Conservation (phyloP, 2,113 vertebrate genomes). For the Geothlypis trichas region DNA sequence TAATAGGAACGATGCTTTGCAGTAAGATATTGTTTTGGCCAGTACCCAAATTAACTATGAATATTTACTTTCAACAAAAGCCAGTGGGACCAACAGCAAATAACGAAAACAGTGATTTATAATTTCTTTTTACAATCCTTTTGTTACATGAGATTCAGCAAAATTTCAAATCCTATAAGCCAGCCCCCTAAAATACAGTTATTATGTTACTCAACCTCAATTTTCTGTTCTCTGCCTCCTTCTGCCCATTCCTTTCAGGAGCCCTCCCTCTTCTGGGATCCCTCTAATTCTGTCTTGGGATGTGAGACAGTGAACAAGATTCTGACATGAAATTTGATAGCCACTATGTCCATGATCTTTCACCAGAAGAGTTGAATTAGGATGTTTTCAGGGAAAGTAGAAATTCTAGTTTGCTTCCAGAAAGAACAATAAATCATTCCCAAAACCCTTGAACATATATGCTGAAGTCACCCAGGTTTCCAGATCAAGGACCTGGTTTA, state of each 20-base stretch:
- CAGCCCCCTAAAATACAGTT: not conserved
- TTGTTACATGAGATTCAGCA: not conserved
- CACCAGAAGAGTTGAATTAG: not conserved
- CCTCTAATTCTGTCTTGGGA: not conserved
- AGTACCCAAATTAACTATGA: not conserved
- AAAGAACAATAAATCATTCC: not conserved
- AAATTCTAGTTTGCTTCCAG: not conserved
- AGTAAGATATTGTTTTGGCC: not conserved
- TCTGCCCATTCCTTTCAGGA: not conserved
- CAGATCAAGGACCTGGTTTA: not conserved
- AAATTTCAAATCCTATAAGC: not conserved
- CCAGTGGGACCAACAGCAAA: not conserved
- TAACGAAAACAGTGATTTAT: not conserved
- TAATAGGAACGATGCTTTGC: conserved; percentile 14
- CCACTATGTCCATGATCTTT: not conserved
- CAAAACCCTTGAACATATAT: not conserved
- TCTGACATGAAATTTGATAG: not conserved
- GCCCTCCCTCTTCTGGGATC: not conserved
- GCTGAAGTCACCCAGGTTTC: not conserved
- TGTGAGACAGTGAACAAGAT: not conserved
- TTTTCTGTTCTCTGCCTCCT: not conserved
- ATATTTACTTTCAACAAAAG: conserved; percentile 27
- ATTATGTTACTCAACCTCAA: not conserved
- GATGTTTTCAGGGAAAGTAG: not conserved
- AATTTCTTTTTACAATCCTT: not conserved